Evolutionary conservation across 1,140 invertebrate genomes (phyloP).

Genomic region (Drosophila melanogaster): DNA sequence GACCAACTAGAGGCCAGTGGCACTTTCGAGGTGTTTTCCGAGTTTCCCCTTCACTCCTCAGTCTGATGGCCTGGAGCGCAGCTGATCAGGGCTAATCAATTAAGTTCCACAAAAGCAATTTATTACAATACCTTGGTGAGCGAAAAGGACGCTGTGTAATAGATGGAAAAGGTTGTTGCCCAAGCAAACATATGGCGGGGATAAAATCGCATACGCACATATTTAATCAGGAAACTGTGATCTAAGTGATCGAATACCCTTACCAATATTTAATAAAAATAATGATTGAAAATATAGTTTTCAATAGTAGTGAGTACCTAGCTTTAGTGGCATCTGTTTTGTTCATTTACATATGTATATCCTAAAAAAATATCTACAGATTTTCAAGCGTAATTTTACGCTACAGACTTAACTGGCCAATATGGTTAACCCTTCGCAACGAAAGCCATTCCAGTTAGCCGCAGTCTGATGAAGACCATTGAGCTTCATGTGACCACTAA

Average conservation of each 20-base stretch:
- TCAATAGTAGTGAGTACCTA: too few species aligned
- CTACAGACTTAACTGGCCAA: slow-evolving; percentile 37
- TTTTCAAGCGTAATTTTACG: neutral
- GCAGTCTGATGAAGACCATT: slow-evolving; percentile 44
- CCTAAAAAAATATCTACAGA: neutral
- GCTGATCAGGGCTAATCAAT: slow-evolving; percentile 79
- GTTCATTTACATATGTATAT: neutral
- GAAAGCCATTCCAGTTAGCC: slow-evolving; percentile 27
- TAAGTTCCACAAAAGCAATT: slow-evolving; percentile 81
- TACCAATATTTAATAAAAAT: neutral
- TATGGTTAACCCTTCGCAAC: slow-evolving; percentile 34
- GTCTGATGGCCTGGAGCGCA: slow-evolving; percentile 43
- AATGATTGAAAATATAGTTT: neutral
- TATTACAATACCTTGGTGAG: slow-evolving; percentile 63
- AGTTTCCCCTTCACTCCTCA: slow-evolving; percentile 8
- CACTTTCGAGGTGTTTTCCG: slow-evolving; percentile 31
- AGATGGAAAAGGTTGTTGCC: slow-evolving; percentile 55
- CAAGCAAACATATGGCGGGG: slow-evolving; percentile 37
- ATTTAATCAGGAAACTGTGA: slow-evolving; percentile 5
- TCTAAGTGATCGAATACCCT: neutral
- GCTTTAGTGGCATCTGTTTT: neutral
- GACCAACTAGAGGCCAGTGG: slow-evolving; percentile 20
- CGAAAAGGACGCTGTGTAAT: slow-evolving; percentile 19
- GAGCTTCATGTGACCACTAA: slow-evolving; percentile 56
- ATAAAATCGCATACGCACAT: slow-evolving; percentile 10